Base-by-base conservation (phyloP, 2,888 invertebrate species). In the Platynereis dumerilii region DNA sequence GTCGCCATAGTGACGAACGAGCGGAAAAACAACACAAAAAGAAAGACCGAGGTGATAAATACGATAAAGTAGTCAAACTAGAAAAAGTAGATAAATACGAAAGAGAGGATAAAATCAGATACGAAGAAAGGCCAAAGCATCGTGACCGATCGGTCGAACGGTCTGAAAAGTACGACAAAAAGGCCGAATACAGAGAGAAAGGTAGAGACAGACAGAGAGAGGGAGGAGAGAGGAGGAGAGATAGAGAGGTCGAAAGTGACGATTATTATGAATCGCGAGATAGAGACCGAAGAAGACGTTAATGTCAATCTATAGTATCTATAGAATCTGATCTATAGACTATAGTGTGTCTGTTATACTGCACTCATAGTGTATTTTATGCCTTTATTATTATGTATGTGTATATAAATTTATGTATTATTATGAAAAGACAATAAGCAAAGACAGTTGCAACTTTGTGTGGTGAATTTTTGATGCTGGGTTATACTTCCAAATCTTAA, bases 101-200 rank as follows among this genome's bases (percentile, higher is more conserved):
- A n/a, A 48, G 48, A 58, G 39, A 39, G 1, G 22, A 29, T 22
- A 27, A 34, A 17, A 54, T 39, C 39, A 34, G 28, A 34, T 27
- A 59, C 34, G 44, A 28, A 58, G 60, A 54, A 24, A 34, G 44
- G 44, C 44, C 45, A 24, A 42, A 56, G 45, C 22, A 52, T 39
- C 29, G 22, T 48, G 64, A 57, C 28, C 27, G 45, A 64, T 27
- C 53, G 17, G 29, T 26, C 48, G 54, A n/a, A 52, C 48, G 26
- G 20, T 24, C 17, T 12, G 34, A 27, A 53, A n/a, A 24, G 26
- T 24, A 48, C 27, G 17, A 39, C 10, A 39, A 15, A 58, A 22
- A 48, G 17, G 22, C 17, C 1, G 26, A 54, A 39, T 15, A 26
- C 24, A 34, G 39, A 26, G 24, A 28, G 42, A 34, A 28, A 22